Percentiles rank a stretch among this genome's conserved stretches.
phyloP scores from a whole-genome alignment of 2,797 vertebrate species.

The Taeniopygia guttata region DNA sequence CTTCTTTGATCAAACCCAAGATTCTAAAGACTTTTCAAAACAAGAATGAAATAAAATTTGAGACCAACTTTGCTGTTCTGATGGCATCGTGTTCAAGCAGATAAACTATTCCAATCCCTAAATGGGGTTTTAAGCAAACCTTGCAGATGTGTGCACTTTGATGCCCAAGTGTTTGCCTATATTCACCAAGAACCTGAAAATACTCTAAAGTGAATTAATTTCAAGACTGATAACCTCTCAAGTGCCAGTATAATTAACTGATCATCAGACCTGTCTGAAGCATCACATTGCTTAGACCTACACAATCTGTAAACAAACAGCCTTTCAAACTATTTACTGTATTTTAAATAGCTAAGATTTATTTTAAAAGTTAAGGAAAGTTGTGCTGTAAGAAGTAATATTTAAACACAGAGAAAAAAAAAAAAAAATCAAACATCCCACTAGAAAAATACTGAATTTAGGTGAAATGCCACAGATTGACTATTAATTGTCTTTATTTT shows the following conservation, averaged over 20 bases:
- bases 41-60: neutral
- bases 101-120: neutral
- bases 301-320: neutral
- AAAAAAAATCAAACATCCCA: neutral
- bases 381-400: neutral
- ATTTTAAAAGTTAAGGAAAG: neutral
- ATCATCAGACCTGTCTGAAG: neutral
- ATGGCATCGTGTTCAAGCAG: neutral
- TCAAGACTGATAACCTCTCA: neutral
- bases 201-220: neutral
- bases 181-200: neutral
- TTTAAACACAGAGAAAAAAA: neutral
- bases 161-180: neutral
- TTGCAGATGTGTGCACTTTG: rapidly evolving
- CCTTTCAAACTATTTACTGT: neutral
- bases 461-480: neutral
- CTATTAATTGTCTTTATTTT: neutral
- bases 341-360: neutral
- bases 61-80: neutral
- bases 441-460: neutral
- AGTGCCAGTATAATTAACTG: neutral
- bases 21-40: neutral
- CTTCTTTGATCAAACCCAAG: neutral
- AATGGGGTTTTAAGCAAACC: neutral
- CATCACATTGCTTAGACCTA: neutral